A percentile compares a stretch with the other conserved stretches of the same genome.
phyloP scores from a whole-genome alignment of 2,113 vertebrate species.

The Callipepla californica region DNA sequence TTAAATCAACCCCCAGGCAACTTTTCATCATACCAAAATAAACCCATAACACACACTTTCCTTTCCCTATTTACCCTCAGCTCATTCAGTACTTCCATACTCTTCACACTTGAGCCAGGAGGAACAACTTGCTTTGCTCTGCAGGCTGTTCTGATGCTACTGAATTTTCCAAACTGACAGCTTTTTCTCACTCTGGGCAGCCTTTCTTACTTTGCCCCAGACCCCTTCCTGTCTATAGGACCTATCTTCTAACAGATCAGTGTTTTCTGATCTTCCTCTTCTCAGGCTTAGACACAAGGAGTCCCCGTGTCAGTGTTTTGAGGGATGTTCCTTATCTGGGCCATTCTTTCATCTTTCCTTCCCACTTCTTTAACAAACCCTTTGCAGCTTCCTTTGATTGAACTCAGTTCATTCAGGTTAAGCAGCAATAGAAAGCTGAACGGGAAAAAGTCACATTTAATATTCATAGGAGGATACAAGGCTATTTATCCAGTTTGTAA shows the following conservation, averaged over 20 bases:
- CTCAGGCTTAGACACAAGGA: neutral
- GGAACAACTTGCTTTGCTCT: constrained; percentile 8
- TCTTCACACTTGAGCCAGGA: neutral
- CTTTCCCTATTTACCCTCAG: neutral
- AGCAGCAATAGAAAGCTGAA: constrained; percentile 19
- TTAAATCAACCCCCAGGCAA: constrained; percentile 47
- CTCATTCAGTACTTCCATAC: neutral
- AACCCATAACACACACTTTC: neutral
- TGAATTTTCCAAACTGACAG: neutral
- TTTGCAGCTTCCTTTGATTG: constrained; percentile 46
- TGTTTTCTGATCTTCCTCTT: constrained; percentile 33
- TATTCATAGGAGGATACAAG: constrained; percentile 28
- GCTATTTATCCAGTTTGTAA: constrained; percentile 31
- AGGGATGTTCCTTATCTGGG: constrained; percentile 47
- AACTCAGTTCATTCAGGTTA: constrained; percentile 29
- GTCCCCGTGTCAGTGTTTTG: neutral
- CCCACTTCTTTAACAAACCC: constrained; percentile 17
- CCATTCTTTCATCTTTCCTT: constrained; percentile 50
- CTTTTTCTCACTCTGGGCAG: neutral
- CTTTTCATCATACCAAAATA: constrained; percentile 43
- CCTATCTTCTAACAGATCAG: neutral
- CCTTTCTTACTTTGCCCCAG: neutral
- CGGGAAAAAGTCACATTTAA: constrained; percentile 20
- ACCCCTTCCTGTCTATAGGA: neutral
- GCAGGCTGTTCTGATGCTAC: neutral